These are phyloP conservation scores for Gordius sp. DNA, from an alignment of 2,888 invertebrate genomes.

Conservation along the genomic window DNA sequence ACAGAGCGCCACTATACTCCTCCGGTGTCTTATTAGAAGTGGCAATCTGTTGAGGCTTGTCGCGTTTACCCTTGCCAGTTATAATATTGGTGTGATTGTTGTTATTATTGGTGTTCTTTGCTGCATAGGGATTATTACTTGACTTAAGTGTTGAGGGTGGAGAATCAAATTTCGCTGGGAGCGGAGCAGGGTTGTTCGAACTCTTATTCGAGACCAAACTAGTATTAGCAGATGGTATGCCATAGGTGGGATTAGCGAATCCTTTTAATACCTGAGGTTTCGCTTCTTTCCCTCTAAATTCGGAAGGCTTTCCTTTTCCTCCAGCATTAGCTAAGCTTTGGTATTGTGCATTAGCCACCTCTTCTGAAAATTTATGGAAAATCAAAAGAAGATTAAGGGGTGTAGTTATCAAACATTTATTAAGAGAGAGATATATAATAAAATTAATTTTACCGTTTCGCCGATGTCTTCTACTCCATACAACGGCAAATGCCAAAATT, in stretches of 20 bases:
- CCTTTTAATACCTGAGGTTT: not conserved
- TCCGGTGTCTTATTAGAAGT: too few species aligned
- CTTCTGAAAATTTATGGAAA: not conserved
- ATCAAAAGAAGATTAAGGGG: not conserved
- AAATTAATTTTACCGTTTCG: too few species aligned
- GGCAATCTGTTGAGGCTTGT: too few species aligned
- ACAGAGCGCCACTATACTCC: not conserved
- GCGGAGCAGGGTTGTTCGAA: not conserved
- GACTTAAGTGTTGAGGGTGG: too few species aligned
- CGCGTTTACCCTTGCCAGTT: too few species aligned
- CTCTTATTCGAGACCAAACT: not conserved
- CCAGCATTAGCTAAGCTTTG: not conserved
- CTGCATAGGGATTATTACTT: too few species aligned
- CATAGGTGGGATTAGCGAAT: slow-evolving; percentile 1
- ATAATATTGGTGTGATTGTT: not conserved
- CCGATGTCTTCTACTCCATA: not conserved
- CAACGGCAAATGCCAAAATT: not conserved
- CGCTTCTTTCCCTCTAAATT: not conserved
- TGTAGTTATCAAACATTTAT: too few species aligned
- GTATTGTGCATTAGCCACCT: not conserved
- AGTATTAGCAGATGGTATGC: not conserved
- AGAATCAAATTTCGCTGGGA: too few species aligned
- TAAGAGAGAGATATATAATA: too few species aligned
- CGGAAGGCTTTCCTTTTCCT: not conserved
- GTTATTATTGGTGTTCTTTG: not conserved